A percentile compares a stretch with the other conserved stretches of the same genome.
Evolutionary conservation across 2,888 invertebrate species (phyloP).

Genomic region (Panopea generosa): DNA sequence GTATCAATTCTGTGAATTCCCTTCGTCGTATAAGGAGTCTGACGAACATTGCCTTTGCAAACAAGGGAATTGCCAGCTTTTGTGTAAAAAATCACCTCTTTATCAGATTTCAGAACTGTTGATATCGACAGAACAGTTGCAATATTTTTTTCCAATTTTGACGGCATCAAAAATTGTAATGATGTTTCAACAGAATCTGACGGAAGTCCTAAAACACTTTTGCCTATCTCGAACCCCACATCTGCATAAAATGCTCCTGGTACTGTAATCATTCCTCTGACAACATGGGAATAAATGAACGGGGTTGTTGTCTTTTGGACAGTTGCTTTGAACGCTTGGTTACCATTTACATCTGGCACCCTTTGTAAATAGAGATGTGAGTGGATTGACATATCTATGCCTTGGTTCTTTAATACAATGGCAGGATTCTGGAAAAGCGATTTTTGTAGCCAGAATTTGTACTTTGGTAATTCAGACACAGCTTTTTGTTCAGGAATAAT

Average conservation of each 20-base stretch:
- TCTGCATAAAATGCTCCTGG: slow-evolving; percentile 64
- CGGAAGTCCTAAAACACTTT: background rate
- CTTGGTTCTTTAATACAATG: background rate
- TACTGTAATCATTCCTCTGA: slow-evolving; percentile 48
- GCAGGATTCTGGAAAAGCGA: background rate
- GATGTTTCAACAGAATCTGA: background rate
- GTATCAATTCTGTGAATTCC: background rate
- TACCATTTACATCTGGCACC: background rate
- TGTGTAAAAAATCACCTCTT: background rate
- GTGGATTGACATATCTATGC: background rate
- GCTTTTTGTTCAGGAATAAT: slow-evolving; percentile 12
- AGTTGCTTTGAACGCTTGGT: background rate
- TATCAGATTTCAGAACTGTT: background rate
- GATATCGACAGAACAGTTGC: background rate
- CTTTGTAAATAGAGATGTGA: background rate
- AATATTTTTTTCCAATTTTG: background rate
- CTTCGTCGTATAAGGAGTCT: too few relatives aligned
- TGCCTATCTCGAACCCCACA: slow-evolving; percentile 48
- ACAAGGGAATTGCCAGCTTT: background rate
- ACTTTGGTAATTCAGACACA: slow-evolving; percentile 52
- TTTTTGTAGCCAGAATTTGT: slow-evolving; percentile 25
- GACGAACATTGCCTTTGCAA: slow-evolving; percentile 9
- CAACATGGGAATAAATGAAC: slow-evolving; percentile 62
- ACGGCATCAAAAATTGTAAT: slow-evolving; percentile 6
- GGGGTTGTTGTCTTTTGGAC: slow-evolving; percentile 42